These are phyloP conservation scores for Psettodes erumei DNA, from an alignment of 2,113 vertebrate species.

Conservation along the genomic window DNA sequence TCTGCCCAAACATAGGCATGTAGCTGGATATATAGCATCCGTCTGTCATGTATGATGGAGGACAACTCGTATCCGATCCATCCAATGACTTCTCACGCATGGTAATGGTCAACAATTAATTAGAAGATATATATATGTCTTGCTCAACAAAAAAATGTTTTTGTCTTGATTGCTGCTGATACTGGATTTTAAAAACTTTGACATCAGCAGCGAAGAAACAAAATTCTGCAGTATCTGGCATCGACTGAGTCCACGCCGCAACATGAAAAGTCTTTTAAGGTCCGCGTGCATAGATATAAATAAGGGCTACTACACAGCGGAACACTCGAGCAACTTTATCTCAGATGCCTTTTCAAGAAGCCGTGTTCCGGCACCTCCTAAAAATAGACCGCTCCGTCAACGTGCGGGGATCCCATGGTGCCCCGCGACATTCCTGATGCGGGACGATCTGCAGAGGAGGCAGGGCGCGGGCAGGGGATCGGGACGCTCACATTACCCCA, in stretches of 20 bases:
- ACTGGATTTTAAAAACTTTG: background rate
- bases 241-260: background rate
- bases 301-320: background rate
- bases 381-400: conserved; percentile 74
- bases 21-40: background rate
- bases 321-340: conserved; percentile 46
- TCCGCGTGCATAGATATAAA: background rate
- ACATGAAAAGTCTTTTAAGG: conserved; percentile 12
- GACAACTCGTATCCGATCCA: background rate
- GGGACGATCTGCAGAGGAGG: conserved; percentile 56
- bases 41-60: background rate
- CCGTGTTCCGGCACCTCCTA: conserved; percentile 52
- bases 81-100: background rate
- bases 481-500: conserved; percentile 51
- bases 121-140: background rate
- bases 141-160: background rate
- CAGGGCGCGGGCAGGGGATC: conserved; percentile 35
- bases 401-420: conserved; percentile 66
- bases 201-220: background rate
- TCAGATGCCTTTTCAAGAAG: conserved; percentile 54
- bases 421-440: conserved; percentile 70
- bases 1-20: conserved; percentile 23
- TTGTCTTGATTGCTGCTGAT: background rate
- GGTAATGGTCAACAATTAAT: background rate
- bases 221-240: background rate